Base-by-base conservation (phyloP, 2,888 invertebrate genomes). In the Hybos culiciformis region DNA sequence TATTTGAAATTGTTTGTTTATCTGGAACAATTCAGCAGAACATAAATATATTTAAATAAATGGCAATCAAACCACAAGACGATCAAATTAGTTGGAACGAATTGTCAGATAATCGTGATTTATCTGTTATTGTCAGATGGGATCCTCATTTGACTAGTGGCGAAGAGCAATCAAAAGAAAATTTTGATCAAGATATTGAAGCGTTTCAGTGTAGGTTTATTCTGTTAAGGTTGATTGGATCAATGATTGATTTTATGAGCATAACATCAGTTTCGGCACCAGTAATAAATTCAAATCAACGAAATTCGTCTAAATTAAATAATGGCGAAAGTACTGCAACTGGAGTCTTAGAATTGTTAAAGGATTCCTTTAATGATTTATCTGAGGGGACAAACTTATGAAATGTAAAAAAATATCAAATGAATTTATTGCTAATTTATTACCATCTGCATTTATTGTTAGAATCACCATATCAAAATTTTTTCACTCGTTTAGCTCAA, bases 41-140 rank as follows among this genome's bases (percentile, higher is more conserved):
- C 50, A 50, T 73, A 37, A 70, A 73, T 47, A 66, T 70, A 21
- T 66, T 77, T 41, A 67, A 67, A 47, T 70, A 70, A 42, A 70
- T 77, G 69, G 74, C 73, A 52, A 71, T 78, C 49, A 70, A 73
- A 47, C 73, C 75, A 1, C 70, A 70, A 42, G 72, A 74, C 45
- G 74, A 75, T 59, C 70, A 72, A 37, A 74, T 75, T 41, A 66
- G 70, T 40, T 79, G 75, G 74, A 69, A 72, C 43, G 64, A 70
- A 38, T 60, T 80, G 41, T 66, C 67, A 56, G 86, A 88, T 67
- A 88, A 88, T 66, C 74, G 86, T 33, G 87, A 90, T 62, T 67
- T 85, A 20, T 70, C 72, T 46, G 79, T 83, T 7, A 76, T 81
- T 55, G 69, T 77, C 9, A 74, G 73, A 51, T 84, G 78, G 77